phyloP scores from a whole-genome alignment of 2,888 invertebrate genomes.

The Mythimna pallens region DNA sequence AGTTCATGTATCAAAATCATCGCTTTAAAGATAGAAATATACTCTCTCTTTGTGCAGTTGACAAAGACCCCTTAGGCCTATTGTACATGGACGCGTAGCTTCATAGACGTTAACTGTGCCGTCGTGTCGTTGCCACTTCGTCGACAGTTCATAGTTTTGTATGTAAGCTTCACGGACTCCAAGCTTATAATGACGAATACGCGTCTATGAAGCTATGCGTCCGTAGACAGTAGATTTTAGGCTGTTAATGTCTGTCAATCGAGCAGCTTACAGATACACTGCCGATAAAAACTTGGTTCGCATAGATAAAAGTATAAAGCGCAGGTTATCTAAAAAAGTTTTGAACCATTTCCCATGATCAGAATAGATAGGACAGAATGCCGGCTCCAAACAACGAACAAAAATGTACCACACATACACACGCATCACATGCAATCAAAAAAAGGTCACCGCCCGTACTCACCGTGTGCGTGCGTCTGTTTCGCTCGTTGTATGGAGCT shows the following conservation, averaged over 20 bases:
- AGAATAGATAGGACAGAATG: neutral
- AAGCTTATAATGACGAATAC: too few relatives aligned
- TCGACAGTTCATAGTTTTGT: too few relatives aligned
- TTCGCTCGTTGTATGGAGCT: neutral
- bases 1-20: neutral
- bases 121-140: too few relatives aligned
- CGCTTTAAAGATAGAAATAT: slow-evolving; percentile 10
- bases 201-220: too few relatives aligned
- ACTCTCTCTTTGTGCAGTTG: neutral
- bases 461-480: neutral
- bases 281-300: slow-evolving; percentile 16
- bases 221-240: too few relatives aligned
- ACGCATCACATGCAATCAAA: too few relatives aligned
- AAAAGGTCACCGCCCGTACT: neutral
- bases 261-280: slow-evolving; percentile 22
- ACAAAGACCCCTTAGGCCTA: neutral
- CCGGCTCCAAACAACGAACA: neutral
- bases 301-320: slow-evolving; percentile 12
- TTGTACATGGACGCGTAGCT: too few relatives aligned
- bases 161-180: too few relatives aligned
- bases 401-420: neutral
- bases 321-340: neutral
- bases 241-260: slow-evolving; percentile 3
- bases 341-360: neutral
- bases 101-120: too few relatives aligned